A percentile compares a stretch with the other conserved stretches of the same genome.
phyloP scores from a whole-genome alignment of 1,140 invertebrate genomes.

The Drosophila funebris region DNA sequence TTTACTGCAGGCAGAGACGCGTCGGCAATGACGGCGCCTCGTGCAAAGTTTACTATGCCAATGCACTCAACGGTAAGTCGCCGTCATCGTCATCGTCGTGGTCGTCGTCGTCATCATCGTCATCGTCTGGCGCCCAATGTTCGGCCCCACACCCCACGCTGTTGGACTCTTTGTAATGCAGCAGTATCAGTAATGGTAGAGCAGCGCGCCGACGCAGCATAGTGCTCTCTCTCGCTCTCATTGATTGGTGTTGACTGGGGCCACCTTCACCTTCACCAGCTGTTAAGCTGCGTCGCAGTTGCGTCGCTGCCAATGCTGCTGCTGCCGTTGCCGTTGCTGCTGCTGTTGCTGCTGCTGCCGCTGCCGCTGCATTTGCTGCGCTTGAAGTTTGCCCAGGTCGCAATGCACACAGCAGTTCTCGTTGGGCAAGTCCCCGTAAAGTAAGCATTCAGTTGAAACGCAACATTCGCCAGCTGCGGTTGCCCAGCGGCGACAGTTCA shows the following conservation, averaged over 20 bases:
- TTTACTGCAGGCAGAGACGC: slow-evolving; percentile 29
- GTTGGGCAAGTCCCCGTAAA: slow-evolving; percentile 76
- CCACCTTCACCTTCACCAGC: slow-evolving; percentile 65
- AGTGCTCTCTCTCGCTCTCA: slow-evolving; percentile 45
- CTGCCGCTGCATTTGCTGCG: slow-evolving; percentile 11
- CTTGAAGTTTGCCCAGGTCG: slow-evolving; percentile 31
- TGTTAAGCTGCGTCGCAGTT: slow-evolving; percentile 7
- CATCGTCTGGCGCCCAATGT: slow-evolving; percentile 63
- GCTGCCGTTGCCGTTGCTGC: neutral
- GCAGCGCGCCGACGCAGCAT: slow-evolving; percentile 31
- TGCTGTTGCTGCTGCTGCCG: neutral
- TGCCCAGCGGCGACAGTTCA: slow-evolving; percentile 55
- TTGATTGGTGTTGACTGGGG: slow-evolving; percentile 43
- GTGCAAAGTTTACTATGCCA: slow-evolving; percentile 81
- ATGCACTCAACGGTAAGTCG: slow-evolving; percentile 59
- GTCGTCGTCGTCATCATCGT: slow-evolving; percentile 34
- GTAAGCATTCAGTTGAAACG: slow-evolving; percentile 78
- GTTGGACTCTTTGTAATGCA: slow-evolving; percentile 19
- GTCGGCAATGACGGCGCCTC: slow-evolving; percentile 56
- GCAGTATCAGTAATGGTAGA: slow-evolving; percentile 24
- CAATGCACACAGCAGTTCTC: slow-evolving; percentile 77
- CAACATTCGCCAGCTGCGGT: slow-evolving; percentile 77
- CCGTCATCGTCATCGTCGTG: slow-evolving; percentile 34
- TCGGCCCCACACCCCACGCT: slow-evolving; percentile 20
- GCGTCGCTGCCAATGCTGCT: slow-evolving; percentile 7